Conservation (phyloP, 1,140 invertebrate genomes). For the Zaprionus africanus region DNA sequence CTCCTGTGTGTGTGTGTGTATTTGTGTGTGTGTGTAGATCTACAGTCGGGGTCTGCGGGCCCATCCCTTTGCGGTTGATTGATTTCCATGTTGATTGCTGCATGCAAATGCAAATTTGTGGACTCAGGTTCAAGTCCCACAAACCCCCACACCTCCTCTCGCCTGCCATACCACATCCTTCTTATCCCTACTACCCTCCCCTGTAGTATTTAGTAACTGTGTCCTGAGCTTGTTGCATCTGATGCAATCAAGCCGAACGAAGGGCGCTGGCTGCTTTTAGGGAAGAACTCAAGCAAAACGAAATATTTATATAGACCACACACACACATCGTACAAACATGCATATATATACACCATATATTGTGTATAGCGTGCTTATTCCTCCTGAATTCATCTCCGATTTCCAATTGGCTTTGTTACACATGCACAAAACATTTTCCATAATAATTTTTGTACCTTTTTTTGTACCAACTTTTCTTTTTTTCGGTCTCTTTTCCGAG, state of each 20-base stretch:
- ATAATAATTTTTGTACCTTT: slow-evolving; percentile 60
- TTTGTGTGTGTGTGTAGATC: slow-evolving; percentile 29
- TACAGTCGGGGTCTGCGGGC: slow-evolving; percentile 11
- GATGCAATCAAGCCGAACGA: slow-evolving; percentile 32
- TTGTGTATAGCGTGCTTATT: slow-evolving; percentile 1
- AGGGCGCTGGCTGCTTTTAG: slow-evolving; percentile 7
- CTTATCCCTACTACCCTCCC: neutral
- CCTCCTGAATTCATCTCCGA: slow-evolving; percentile 22
- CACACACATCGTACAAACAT: slow-evolving; percentile 6
- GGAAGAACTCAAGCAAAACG: slow-evolving; percentile 44
- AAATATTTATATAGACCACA: slow-evolving; percentile 24
- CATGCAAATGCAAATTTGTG: slow-evolving; percentile 71
- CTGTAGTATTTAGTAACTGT: slow-evolving; percentile 22
- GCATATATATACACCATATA: slow-evolving; percentile 10
- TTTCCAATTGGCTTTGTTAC: slow-evolving; percentile 68
- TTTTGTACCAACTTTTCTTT: slow-evolving; percentile 26
- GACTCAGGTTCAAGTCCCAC: slow-evolving; percentile 12
- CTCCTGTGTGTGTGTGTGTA: slow-evolving; percentile 2
- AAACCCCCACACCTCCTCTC: neutral
- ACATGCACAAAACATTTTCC: slow-evolving; percentile 58
- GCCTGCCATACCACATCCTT: neutral
- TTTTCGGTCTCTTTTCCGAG: slow-evolving; percentile 34
- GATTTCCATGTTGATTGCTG: slow-evolving; percentile 75
- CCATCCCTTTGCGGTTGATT: slow-evolving; percentile 71
- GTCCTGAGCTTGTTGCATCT: slow-evolving; percentile 46